phyloP scores from a whole-genome alignment of 2,888 invertebrate genomes.

The Portevinia maculata region DNA sequence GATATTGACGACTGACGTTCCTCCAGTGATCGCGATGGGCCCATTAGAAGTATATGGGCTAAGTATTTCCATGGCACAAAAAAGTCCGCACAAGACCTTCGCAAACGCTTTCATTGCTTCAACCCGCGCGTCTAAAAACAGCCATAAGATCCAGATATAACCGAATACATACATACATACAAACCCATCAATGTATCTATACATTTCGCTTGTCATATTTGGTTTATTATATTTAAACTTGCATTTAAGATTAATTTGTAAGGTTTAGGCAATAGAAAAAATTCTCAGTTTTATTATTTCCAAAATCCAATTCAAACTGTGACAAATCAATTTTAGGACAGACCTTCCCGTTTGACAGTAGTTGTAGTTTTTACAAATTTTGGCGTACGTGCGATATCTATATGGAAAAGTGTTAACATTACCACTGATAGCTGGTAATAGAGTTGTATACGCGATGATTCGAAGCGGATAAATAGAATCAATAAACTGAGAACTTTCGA shows the following conservation, averaged over 20 bases:
- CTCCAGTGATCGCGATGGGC: too few relatives aligned
- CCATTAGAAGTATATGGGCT: too few relatives aligned
- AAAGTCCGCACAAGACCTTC: too few relatives aligned
- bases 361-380: not conserved
- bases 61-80: too few relatives aligned
- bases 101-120: too few relatives aligned
- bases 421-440: not conserved
- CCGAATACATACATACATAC: too few relatives aligned
- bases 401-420: not conserved
- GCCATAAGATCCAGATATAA: too few relatives aligned
- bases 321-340: not conserved
- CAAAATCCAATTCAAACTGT: not conserved
- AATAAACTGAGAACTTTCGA: not conserved
- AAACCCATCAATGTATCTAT: too few relatives aligned
- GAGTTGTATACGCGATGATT: not conserved
- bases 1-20: too few relatives aligned
- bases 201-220: too few relatives aligned
- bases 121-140: too few relatives aligned
- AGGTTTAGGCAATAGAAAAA: not conserved
- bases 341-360: not conserved
- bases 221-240: not conserved
- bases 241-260: not conserved
- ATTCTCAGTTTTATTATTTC: not conserved
- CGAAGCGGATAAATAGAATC: not conserved
- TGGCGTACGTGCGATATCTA: not conserved